These are phyloP conservation scores for Gallinago media DNA, from an alignment of 2,113 vertebrate species.

Conservation along the genomic window DNA sequence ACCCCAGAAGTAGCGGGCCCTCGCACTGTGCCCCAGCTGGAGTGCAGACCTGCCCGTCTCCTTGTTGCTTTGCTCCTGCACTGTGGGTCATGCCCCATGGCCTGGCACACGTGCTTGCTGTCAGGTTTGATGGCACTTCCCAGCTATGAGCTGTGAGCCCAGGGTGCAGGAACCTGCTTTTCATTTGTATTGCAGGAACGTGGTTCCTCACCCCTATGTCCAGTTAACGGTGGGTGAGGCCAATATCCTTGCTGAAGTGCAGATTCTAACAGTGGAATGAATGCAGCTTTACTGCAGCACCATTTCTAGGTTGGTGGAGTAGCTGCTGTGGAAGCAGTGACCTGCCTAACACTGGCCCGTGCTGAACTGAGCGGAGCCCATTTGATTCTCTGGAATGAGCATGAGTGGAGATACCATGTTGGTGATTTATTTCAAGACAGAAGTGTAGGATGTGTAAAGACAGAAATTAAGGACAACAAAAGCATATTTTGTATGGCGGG, in stretches of 20 bases:
- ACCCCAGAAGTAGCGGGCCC: not conserved
- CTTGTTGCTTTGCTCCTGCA: fast-evolving
- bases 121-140: not conserved
- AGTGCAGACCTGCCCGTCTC: fast-evolving
- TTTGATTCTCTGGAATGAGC: not conserved
- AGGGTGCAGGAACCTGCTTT: not conserved
- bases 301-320: not conserved
- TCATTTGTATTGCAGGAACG: fast-evolving
- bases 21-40: not conserved
- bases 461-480: not conserved
- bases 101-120: fast-evolving
- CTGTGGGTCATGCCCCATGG: not conserved
- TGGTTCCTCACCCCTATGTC: fast-evolving
- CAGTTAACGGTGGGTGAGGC: not conserved
- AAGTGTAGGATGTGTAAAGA: not conserved
- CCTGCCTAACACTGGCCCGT: not conserved
- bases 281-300: not conserved
- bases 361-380: not conserved
- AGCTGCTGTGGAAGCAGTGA: not conserved
- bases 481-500: not conserved
- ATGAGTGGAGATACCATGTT: not conserved
- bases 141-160: not conserved
- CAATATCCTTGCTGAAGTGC: not conserved
- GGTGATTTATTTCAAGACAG: not conserved
- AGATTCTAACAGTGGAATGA: not conserved